Evolutionary conservation across 2,888 invertebrate species (phyloP).

Genomic region (Lasioglossum calceatum): DNA sequence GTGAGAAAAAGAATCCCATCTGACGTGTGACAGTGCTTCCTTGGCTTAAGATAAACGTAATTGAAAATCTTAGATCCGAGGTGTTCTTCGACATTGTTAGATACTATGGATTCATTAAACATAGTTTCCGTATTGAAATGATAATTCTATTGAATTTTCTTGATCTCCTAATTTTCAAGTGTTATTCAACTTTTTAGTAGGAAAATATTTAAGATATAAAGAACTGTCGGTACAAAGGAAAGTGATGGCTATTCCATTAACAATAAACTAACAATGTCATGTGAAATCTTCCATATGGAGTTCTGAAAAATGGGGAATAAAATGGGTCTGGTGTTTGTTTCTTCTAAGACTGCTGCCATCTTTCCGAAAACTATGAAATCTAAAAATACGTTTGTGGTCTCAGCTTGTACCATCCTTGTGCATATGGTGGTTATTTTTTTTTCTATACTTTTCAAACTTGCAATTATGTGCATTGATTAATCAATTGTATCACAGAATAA

Average conservation of each 20-base stretch:
- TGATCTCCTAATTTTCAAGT: background rate
- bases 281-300: background rate
- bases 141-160: background rate
- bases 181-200: background rate
- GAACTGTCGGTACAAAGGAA: background rate
- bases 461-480: background rate
- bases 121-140: background rate
- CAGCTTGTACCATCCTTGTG: background rate
- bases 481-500: background rate
- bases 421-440: background rate
- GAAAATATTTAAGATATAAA: background rate
- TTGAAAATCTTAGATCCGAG: background rate
- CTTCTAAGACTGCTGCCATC: background rate
- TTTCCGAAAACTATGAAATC: background rate
- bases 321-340: background rate
- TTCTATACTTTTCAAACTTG: background rate
- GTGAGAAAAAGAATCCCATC: background rate
- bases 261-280: background rate
- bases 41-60: background rate
- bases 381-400: background rate
- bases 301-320: background rate
- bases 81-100: background rate
- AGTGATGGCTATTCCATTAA: background rate
- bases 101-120: background rate
- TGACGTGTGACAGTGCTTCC: background rate